Evolutionary conservation across 2,113 vertebrate genomes (phyloP), one percentile per base, ranked within the genome.

Genomic region (Silurus glanis): DNA sequence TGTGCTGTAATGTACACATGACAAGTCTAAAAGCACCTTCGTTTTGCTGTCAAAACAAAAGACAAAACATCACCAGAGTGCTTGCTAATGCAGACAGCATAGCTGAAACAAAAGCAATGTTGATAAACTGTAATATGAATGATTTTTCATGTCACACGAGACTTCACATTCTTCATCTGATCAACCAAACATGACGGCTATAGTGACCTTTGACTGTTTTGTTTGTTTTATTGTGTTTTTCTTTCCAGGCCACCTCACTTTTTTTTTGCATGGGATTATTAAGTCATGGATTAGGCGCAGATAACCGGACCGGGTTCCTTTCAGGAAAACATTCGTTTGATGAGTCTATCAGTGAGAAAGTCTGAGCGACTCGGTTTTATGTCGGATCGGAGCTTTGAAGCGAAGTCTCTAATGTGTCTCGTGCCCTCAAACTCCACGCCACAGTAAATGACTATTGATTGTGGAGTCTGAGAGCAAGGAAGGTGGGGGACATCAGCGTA

Each of bases 391-490:
- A 88, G 89, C 90, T 67, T 78, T 86, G 85, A 55, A 79, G 14
- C 37, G 25, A 80, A 59, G 82, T 91, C 86, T 79, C 87, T 90
- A 91, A 93, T 92, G 91, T 89, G 87, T 89, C 90, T 92, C 90
- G 88, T 90, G 90, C 90, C 87, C 83, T 76, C 64, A 87, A 89
- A 89, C 91, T 89, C 85, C 83, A 91, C 90, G 83, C 81, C 79
- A 91, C 91, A 93, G 92, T 94, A 95, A 94, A 95, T 94, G 92
- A 94, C 92, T 93, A 95, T 94, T 89, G 94, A 95, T 95, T 93
- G 93, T 90, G 67, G 86, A 89, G 91, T 91, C 58, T 53, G 91
- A 85, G 93, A 88, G 89, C 90, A 87, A 86, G 91, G 90, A 13
- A 80, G 78, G 28, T 72, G 28, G 67, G 69, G 67, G 90, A 93